Percentiles rank a stretch among this genome's conserved stretches.
Conservation (phyloP, 2,797 vertebrate species). For the Xiphorhynchus erythropygius region DNA sequence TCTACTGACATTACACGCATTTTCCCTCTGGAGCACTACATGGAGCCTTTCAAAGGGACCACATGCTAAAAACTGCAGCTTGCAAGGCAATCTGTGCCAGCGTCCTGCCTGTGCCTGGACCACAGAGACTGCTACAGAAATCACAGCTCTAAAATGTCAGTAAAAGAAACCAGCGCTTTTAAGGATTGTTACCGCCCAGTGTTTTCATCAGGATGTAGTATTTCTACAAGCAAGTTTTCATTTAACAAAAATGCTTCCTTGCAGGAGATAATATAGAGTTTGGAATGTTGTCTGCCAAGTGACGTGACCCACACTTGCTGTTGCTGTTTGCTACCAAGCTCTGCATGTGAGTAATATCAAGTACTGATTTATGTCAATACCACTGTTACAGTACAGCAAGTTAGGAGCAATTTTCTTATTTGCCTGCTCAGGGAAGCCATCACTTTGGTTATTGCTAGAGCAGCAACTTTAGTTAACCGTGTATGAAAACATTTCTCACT, state of each 20-base stretch:
- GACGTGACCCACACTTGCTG: accelerated
- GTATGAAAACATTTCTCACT: neutral
- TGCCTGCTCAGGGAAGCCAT: neutral
- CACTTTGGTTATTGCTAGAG: neutral
- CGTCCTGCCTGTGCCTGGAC: neutral
- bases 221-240: neutral
- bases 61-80: neutral
- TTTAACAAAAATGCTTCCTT: neutral
- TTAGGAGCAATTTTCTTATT: neutral
- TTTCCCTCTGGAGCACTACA: neutral
- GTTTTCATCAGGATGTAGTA: neutral
- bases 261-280: neutral
- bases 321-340: neutral
- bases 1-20: neutral
- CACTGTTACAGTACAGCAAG: neutral
- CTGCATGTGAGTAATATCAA: neutral
- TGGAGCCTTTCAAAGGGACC: neutral
- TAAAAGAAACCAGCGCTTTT: neutral
- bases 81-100: neutral
- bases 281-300: accelerated
- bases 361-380: neutral
- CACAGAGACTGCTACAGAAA: neutral
- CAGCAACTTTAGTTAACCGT: neutral
- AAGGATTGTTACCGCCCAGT: neutral
- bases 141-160: neutral